Conservation (phyloP, 2,888 invertebrate genomes). For the Prosopocoilus inquinatus region DNA sequence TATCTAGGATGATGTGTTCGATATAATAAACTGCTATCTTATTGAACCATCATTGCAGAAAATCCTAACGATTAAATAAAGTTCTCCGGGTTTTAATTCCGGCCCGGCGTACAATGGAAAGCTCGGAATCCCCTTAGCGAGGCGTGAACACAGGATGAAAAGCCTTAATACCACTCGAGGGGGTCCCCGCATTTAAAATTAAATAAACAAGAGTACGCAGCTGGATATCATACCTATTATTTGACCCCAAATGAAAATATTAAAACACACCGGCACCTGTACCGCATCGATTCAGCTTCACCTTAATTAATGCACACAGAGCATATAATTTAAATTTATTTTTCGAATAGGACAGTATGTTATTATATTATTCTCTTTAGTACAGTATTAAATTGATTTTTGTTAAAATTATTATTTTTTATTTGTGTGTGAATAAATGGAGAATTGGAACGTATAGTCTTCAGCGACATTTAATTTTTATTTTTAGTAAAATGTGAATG, state of each 20-base stretch:
- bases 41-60: not conserved
- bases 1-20: no score
- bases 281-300: not conserved
- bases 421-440: no score
- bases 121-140: constrained; percentile 37
- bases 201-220: constrained; percentile 43
- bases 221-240: constrained; percentile 44
- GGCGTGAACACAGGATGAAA: constrained; percentile 38
- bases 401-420: no score
- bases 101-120: not conserved
- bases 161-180: constrained; percentile 37
- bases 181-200: constrained; percentile 40
- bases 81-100: not conserved
- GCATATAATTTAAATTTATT: constrained; percentile 2
- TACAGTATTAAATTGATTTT: no score
- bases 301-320: no score
- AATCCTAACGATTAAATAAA: constrained; percentile 1
- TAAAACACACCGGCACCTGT: constrained; percentile 32
- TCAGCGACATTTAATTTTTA: not conserved
- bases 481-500: not conserved
- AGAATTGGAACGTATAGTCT: not conserved
- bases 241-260: constrained; percentile 34
- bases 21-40: not conserved
- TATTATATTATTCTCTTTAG: no score
- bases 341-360: no score